Evolutionary conservation across 2,113 vertebrate species (phyloP).

Genomic region (Rhagologus leucostigma): DNA sequence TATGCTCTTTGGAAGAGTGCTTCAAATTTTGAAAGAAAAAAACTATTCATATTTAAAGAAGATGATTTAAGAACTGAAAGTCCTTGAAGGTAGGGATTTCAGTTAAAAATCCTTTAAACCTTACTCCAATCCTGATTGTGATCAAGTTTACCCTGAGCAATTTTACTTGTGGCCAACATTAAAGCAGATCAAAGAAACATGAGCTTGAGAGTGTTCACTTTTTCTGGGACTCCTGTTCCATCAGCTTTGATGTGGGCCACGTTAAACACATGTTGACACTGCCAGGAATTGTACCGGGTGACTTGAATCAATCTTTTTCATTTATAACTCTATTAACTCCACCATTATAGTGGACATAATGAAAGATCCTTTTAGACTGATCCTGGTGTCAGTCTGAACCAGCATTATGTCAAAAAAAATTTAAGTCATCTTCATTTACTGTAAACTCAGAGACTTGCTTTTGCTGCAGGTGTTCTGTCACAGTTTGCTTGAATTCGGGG

Average conservation of each 20-base stretch:
- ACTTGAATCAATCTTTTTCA: background rate
- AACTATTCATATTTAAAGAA: background rate
- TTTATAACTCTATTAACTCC: slow-evolving; percentile 19
- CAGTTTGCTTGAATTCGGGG: slow-evolving; percentile 9
- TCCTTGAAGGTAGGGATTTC: background rate
- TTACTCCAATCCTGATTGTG: background rate
- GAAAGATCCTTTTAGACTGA: slow-evolving; percentile 10
- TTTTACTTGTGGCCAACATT: background rate
- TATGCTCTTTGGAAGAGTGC: background rate
- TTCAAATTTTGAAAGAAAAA: background rate
- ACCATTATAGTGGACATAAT: background rate
- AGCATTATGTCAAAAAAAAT: slow-evolving; percentile 19
- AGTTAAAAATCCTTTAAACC: background rate
- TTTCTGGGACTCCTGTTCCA: background rate
- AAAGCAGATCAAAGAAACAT: background rate
- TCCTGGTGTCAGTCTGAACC: slow-evolving; percentile 6
- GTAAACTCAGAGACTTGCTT: slow-evolving; percentile 23
- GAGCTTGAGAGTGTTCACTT: background rate
- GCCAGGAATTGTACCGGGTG: background rate
- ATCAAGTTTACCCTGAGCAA: background rate
- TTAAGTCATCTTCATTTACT: slow-evolving; percentile 46
- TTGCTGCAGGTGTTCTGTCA: slow-evolving; percentile 39
- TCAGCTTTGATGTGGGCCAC: background rate
- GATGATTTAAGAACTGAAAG: background rate
- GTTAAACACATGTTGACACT: background rate